Base-by-base conservation (phyloP, 1,140 invertebrate genomes). In the Drosophila neocordata region DNA sequence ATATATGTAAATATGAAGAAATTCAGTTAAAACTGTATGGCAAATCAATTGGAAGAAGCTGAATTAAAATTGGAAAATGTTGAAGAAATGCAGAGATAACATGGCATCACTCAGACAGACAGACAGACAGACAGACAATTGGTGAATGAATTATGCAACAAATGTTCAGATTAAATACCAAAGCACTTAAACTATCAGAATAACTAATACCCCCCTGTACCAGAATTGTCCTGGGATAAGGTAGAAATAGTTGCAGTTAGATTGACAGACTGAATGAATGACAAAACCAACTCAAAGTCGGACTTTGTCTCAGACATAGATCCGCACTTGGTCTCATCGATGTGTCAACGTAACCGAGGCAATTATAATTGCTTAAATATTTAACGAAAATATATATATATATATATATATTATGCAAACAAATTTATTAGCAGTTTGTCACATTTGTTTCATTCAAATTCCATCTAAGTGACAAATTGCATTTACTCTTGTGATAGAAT, bases 141-240 rank as follows among this genome's bases (percentile, higher is more conserved):
- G 64, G 66, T 65, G 55, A 27, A 85, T 85, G 80, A 85, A 85
- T 88, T 85, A 85, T 85, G 83, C 83, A 85, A 82, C 66, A 88
- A 85, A 87, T 85, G 82, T 79, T 71, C 83, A 82, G 82, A 85
- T 85, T 85, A 85, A 85, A 85, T 83, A 82, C 15, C 82, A 82
- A 77, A 88, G 83, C 82, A 87, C 82, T 85, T 85, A 85, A 82
- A 85, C 82, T 70, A 75, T 41, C 52, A 60, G 70, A 87, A 81
- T 82, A 87, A 69, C 69, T 76, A 87, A 82, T 87, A 70, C 73
- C 2, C 34, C 34, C 6, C 31, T 7, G 3, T 1, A 0, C 9
- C 41, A 20, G 27, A 48, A 48, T 2, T 48, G 18, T 48, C 41
- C 11, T 20, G 41, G 8, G 41, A 48, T 22, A 12, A 11, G 38